Percentiles rank a stretch among this genome's conserved stretches.
Conservation (phyloP, 2,888 invertebrate species). For the Dascillus cervinus region DNA sequence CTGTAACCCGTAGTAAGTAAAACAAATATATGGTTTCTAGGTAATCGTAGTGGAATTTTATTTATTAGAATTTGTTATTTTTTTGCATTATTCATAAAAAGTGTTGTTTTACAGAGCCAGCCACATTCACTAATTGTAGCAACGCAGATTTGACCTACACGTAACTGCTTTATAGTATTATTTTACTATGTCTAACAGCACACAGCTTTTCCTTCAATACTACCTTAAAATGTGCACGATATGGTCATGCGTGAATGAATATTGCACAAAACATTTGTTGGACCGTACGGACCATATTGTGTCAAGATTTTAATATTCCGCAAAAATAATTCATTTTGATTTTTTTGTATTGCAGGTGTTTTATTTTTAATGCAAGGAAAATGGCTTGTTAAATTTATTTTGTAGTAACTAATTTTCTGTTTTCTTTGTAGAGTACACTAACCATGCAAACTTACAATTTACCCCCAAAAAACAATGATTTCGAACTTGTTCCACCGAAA, state of each 20-base stretch:
- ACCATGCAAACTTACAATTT: too few relatives aligned
- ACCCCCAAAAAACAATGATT: too few relatives aligned
- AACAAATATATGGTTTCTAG: conserved; percentile 20
- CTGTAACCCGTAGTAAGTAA: conserved; percentile 38
- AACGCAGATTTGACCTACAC: conserved; percentile 40
- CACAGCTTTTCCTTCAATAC: conserved; percentile 5
- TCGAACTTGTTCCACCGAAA: background rate
- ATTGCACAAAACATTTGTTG: too few relatives aligned
- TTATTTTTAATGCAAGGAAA: too few relatives aligned
- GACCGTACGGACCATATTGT: too few relatives aligned
- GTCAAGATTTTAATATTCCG: too few relatives aligned
- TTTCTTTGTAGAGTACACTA: background rate
- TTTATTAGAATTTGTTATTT: conserved; percentile 18
- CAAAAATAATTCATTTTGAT: too few relatives aligned
- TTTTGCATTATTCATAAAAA: conserved; percentile 37
- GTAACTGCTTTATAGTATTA: conserved; percentile 36
- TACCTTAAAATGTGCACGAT: too few relatives aligned
- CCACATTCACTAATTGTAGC: conserved; percentile 42
- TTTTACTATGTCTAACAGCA: conserved; percentile 27
- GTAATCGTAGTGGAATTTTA: conserved; percentile 20
- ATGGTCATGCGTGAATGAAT: too few relatives aligned
- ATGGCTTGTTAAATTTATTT: too few relatives aligned
- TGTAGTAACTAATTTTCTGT: conserved; percentile 1
- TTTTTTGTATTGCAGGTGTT: too few relatives aligned
- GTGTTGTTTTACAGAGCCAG: conserved; percentile 41